Evolutionary conservation across 2,113 vertebrate species (phyloP), one percentile per base, ranked within the genome.

Genomic region (Sylvilagus bachmani): DNA sequence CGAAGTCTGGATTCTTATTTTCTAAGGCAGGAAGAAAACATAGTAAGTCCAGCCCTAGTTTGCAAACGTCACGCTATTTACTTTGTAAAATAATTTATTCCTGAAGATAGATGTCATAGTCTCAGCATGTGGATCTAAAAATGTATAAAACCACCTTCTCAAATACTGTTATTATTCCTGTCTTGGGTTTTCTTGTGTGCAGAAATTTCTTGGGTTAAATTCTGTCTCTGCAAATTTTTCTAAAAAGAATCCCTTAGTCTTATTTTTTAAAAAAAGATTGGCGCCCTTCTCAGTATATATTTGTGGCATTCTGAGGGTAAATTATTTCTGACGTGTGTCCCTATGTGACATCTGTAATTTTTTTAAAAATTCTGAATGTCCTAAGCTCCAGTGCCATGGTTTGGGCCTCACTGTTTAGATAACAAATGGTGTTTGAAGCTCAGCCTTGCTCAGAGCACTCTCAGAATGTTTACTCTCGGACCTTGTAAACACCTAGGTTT

Each of bases 211-310:
- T 94, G 95, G 33, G 62, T 97, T 93, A 86, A 93, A 79, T 91
- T 93, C 80, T 91, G 49, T 53, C 61, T 25, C 33, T 89, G n/a
- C 38, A 95, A 33, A 79, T 70, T 82, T 85, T 96, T 80, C 70
- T 96, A 79, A 86, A 82, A 89, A 29, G 78, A 96, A 10, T 64
- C 95, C 90, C 71, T 69, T 96, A 74, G 92, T 96, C 94, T 93
- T n/a, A 1, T 92, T 86, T 70, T 94, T 64, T 25, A 13, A 55
- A 58, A n/a, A 89, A 86, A 88, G 55, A 7, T 75, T 7, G 85
- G 6, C 55, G 12, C 10, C 74, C 51, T 85, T 91, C 51, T 93
- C 22, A 80, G 9, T 19, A 62, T 38, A 80, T n/a, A 29, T 27
- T 83, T 36, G 24, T 31, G 86, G 8, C 33, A 77, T 93, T 95